These are phyloP conservation scores for Vollenhovia emeryi DNA, from an alignment of 1,140 invertebrate genomes.

Conservation along the genomic window DNA sequence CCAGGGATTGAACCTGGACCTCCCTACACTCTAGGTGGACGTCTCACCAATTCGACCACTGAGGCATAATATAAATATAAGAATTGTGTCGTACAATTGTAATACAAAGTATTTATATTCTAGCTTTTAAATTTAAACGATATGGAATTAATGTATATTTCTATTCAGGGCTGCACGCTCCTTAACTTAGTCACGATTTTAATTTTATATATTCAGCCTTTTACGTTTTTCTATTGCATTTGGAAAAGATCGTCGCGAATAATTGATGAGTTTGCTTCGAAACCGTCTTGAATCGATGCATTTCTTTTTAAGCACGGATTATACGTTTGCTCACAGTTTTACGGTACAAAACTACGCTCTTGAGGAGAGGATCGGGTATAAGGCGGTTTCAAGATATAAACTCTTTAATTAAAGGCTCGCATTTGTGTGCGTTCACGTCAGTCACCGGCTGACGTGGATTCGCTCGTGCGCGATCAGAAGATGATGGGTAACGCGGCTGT, in stretches of 20 bases:
- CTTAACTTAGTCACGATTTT: too few relatives aligned
- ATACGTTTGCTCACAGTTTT: not conserved
- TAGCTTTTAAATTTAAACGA: too few relatives aligned
- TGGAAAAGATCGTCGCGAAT: not conserved
- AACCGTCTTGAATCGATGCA: not conserved
- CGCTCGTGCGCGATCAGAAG: not conserved
- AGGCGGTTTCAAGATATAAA: not conserved
- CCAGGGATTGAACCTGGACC: too few relatives aligned
- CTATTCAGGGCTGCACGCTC: too few relatives aligned
- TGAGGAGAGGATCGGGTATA: not conserved
- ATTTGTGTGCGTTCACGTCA: not conserved
- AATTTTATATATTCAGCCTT: not conserved
- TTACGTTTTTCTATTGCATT: not conserved
- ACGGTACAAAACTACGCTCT: not conserved
- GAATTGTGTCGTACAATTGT: too few relatives aligned
- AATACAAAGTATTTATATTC: too few relatives aligned
- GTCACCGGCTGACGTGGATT: not conserved
- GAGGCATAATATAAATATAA: too few relatives aligned
- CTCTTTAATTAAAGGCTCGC: conserved; percentile 1
- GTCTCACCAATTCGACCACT: too few relatives aligned
- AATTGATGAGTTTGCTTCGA: not conserved
- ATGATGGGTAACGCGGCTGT: conserved; percentile 5
- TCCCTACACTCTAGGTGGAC: too few relatives aligned
- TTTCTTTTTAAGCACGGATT: not conserved
- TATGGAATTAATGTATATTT: too few relatives aligned